phyloP scores from a whole-genome alignment of 2,113 vertebrate species.

The Alosa alosa region DNA sequence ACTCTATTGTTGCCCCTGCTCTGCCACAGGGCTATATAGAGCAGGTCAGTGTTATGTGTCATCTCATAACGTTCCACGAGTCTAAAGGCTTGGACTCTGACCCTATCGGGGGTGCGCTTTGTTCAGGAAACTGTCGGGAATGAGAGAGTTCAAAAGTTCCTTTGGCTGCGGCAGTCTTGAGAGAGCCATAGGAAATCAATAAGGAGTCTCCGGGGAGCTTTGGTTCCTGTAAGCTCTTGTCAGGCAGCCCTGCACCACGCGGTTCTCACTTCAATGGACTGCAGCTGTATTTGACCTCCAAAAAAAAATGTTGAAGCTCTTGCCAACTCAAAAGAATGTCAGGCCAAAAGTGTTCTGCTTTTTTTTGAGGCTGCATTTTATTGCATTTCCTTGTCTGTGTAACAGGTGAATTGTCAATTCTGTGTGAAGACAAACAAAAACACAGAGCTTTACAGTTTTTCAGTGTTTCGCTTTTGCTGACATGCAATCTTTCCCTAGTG shows the following conservation, averaged over 20 bases:
- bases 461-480: neutral
- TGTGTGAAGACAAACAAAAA: neutral
- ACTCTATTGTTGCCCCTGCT: neutral
- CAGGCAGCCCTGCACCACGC: neutral
- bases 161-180: neutral
- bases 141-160: neutral
- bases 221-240: conserved; percentile 6
- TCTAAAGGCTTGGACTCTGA: neutral
- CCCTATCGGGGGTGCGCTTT: neutral
- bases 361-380: neutral
- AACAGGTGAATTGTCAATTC: neutral
- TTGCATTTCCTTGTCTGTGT: neutral
- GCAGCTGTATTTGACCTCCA: conserved; percentile 5
- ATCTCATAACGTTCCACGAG: neutral
- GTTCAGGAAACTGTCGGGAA: neutral
- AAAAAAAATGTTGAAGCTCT: neutral
- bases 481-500: neutral
- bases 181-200: conserved; percentile 15
- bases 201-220: neutral
- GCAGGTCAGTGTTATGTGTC: neutral
- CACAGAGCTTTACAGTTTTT: neutral
- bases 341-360: neutral
- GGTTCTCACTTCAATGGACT: neutral
- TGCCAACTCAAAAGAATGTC: neutral
- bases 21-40: neutral